phyloP scores from a whole-genome alignment of 2,113 vertebrate genomes.

The Tupaia chinensis region DNA sequence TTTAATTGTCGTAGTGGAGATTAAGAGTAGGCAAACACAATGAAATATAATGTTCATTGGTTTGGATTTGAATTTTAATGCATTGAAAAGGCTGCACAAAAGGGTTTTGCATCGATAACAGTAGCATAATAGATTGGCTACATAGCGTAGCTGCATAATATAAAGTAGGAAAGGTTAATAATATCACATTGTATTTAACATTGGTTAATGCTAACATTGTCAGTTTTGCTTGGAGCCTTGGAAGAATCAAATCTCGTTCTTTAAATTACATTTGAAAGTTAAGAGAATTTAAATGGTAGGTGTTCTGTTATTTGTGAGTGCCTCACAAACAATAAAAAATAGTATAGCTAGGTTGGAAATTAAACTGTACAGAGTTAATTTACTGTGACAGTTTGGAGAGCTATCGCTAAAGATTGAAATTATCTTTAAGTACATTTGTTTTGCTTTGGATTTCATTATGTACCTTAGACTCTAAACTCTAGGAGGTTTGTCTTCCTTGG shows the following conservation, averaged over 20 bases:
- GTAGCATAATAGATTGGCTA: background rate
- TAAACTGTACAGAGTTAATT: background rate
- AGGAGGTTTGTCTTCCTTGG: background rate
- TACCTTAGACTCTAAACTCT: background rate
- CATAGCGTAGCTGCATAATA: background rate
- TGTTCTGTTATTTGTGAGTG: slow-evolving; percentile 45
- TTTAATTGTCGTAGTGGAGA: slow-evolving; percentile 56
- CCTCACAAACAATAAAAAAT: slow-evolving; percentile 23
- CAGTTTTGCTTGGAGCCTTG: slow-evolving; percentile 43
- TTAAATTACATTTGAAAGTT: slow-evolving; percentile 65
- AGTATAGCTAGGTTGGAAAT: slow-evolving; percentile 16
- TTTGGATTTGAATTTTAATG: slow-evolving; percentile 66
- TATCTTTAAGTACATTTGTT: background rate
- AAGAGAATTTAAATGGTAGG: slow-evolving; percentile 50
- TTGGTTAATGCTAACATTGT: slow-evolving; percentile 54
- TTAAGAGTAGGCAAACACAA: slow-evolving; percentile 45
- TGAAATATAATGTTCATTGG: slow-evolving; percentile 43
- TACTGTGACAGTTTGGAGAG: background rate
- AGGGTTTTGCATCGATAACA: slow-evolving; percentile 8
- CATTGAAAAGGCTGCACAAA: background rate
- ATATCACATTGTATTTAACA: slow-evolving; percentile 9
- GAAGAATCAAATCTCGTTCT: slow-evolving; percentile 56
- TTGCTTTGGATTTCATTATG: background rate
- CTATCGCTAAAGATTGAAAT: background rate
- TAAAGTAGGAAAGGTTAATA: slow-evolving; percentile 51